Evolutionary conservation across 2,113 vertebrate species (phyloP).

Genomic region (Columbina picui): DNA sequence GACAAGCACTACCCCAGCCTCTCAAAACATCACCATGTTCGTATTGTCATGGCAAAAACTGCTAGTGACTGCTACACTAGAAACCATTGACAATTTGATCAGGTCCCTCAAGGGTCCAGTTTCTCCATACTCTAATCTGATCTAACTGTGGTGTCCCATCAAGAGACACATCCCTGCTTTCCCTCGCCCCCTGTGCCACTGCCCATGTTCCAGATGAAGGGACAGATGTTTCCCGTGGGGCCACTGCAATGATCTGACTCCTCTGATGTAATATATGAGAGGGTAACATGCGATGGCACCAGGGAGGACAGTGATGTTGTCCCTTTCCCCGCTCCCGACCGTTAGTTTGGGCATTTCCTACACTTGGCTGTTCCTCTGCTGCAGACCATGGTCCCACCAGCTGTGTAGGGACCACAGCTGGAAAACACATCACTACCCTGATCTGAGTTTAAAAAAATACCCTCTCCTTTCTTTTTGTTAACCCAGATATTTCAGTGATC

Average conservation of each 20-base stretch:
- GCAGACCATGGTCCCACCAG: background rate
- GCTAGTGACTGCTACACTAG: background rate
- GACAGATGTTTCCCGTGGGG: background rate
- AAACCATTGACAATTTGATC: background rate
- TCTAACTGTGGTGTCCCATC: background rate
- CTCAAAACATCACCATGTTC: background rate
- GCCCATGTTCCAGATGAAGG: background rate
- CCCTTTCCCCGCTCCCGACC: background rate
- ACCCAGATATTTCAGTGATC: background rate
- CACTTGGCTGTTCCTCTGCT: background rate
- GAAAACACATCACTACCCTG: background rate
- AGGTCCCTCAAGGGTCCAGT: background rate
- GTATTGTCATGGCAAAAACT: background rate
- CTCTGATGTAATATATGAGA: background rate
- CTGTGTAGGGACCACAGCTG: background rate
- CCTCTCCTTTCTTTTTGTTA: background rate
- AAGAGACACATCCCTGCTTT: background rate
- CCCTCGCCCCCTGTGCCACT: background rate
- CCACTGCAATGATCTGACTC: background rate
- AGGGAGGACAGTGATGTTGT: rapidly evolving
- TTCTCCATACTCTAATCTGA: background rate
- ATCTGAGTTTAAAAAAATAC: background rate
- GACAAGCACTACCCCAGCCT: background rate
- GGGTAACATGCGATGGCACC: rapidly evolving
- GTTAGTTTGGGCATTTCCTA: background rate